Evolutionary conservation across 1,140 invertebrate genomes (phyloP), one percentile per base, ranked within the genome.

Genomic region (Drosophila rhopaloa): DNA sequence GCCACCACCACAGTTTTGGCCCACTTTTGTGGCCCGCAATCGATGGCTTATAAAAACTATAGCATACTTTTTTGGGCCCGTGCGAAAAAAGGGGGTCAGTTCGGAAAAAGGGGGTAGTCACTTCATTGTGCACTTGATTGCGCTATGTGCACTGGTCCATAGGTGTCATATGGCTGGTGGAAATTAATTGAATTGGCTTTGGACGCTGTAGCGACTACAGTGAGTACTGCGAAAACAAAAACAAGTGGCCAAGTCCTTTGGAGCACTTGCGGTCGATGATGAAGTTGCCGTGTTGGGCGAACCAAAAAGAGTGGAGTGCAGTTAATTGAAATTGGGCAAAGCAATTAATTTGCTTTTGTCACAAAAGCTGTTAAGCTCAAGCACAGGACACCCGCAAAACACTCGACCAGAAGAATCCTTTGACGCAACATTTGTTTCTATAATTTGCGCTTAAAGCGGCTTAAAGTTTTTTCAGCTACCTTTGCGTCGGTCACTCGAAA

Each of bases 101-200:
- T 1, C 8, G 9, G 14, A 13, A 11, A n/a, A 38, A 7, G 37
- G 51, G 51, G 29, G 37, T 19, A 43, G 68, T 57, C 68, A 71
- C 68, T 71, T 71, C 67, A 71, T 71, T 71, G 68, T 76, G 54
- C 74, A 76, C 74, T 68, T 77, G 62, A 76, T 76, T 77, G 74
- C 66, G 75, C 76, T 78, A 78, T 80, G 82, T 89, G 68, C 80
- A 89, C 27, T 74, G 73, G 80, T 78, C 84, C 85, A 83, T 84
- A 84, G 85, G 84, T 89, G 84, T 89, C 80, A 89, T 89, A 89
- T 89, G 80, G 74, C 77, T 59, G 67, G 63, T 89, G 81, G 67
- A 89, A 89, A 84, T 89, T 89, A 89, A 89, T 89, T 89, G 84
- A 89, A 89, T 89, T 89, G 84, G 84, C 84, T 89, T 85, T 76